Conservation (phyloP, 2,113 vertebrate genomes). For the Xiphophorus hellerii region DNA sequence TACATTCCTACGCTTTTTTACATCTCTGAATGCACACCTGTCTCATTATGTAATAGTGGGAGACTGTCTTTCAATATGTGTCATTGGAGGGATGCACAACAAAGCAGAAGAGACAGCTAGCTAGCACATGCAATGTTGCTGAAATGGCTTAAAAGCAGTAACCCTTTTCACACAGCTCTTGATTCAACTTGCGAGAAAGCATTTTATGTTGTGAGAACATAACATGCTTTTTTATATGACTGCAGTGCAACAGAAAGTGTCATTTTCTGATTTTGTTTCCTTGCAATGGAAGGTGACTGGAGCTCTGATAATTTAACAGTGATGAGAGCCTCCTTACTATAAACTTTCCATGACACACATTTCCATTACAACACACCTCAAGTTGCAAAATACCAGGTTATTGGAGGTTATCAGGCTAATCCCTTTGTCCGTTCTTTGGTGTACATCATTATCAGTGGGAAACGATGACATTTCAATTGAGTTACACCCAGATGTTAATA, state of each 20-base stretch:
- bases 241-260: neutral
- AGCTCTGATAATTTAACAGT: too few species aligned
- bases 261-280: neutral
- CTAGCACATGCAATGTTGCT: neutral
- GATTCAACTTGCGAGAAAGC: neutral
- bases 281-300: neutral
- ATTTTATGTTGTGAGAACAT: neutral
- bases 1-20: neutral
- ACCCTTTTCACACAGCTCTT: neutral
- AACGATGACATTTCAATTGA: neutral
- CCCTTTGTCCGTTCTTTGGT: neutral
- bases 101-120: neutral
- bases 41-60: neutral
- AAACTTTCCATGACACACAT: slow-evolving; percentile 24
- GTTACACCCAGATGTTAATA: neutral
- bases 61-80: neutral
- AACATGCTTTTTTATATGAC: neutral
- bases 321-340: neutral
- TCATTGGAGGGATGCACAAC: neutral
- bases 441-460: neutral
- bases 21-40: neutral
- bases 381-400: neutral
- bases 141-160: neutral
- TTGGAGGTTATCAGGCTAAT: slow-evolving; percentile 16
- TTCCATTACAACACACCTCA: neutral